A percentile compares a stretch with the other conserved stretches of the same genome.
These are phyloP conservation scores for Acanthiza pusilla DNA, from an alignment of 2,797 vertebrate species.

Conservation along the genomic window DNA sequence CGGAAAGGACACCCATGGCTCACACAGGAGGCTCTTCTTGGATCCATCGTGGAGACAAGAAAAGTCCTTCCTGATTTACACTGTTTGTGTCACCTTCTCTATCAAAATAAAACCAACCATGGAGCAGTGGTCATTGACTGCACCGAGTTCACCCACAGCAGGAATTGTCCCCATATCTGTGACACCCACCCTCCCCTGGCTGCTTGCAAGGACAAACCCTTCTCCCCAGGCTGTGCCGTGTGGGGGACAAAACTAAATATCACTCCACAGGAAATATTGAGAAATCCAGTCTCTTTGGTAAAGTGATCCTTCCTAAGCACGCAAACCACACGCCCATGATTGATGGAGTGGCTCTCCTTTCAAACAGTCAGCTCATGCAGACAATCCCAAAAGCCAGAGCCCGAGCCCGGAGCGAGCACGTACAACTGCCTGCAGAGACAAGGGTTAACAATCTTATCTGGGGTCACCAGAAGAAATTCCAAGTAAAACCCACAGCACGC, in stretches of 20 bases:
- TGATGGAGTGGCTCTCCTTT: background rate
- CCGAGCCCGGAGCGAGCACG: background rate
- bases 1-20: background rate
- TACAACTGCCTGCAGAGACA: conserved; percentile 4
- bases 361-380: background rate
- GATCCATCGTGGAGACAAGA: background rate
- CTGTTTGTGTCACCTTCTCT: background rate
- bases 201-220: background rate
- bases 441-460: conserved; percentile 93
- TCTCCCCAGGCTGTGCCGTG: background rate
- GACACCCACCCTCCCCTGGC: background rate
- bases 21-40: background rate
- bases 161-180: accelerated
- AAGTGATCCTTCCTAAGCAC: background rate
- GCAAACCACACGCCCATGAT: background rate
- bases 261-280: conserved; percentile 7
- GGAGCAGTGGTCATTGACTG: background rate
- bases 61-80: background rate
- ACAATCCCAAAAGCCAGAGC: background rate
- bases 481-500: conserved; percentile 87
- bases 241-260: background rate
- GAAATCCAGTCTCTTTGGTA: conserved; percentile 17
- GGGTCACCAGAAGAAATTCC: conserved; percentile 92
- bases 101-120: accelerated
- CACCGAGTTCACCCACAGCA: background rate